A percentile compares a stretch with the other conserved stretches of the same genome.
Conservation (phyloP, 2,797 vertebrate species). For the Adrianichthys oophorus region DNA sequence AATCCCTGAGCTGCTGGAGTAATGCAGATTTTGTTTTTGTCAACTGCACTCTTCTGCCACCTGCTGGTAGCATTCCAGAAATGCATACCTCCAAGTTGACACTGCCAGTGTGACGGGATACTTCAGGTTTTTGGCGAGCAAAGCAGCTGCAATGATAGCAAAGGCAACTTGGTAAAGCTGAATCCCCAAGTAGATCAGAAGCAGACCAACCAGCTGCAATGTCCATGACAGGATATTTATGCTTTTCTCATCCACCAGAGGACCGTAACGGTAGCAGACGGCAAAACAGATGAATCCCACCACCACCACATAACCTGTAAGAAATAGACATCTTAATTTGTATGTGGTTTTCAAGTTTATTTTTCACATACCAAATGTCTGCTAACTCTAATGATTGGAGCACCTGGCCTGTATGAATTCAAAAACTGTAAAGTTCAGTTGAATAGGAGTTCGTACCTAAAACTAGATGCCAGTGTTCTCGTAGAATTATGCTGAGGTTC, state of each 20-base stretch:
- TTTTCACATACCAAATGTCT: no score
- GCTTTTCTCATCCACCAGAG: conserved; percentile 87
- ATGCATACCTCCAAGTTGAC: conserved; percentile 63
- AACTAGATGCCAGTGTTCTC: conserved; percentile 87
- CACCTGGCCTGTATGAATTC: no score
- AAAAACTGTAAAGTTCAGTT: no score
- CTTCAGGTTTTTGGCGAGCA: conserved; percentile 89
- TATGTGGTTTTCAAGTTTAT: no score
- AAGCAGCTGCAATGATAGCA: conserved; percentile 77
- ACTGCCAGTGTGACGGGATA: conserved; percentile 76
- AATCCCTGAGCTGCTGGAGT: neutral
- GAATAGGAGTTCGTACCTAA: conserved; percentile 73
- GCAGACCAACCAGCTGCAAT: conserved; percentile 89
- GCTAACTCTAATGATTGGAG: no score
- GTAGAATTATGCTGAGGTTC: conserved; percentile 88
- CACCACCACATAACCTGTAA: conserved; percentile 82
- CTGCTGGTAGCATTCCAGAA: conserved; percentile 33
- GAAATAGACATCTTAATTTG: neutral
- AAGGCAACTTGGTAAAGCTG: conserved; percentile 89
- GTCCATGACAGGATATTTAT: conserved; percentile 93
- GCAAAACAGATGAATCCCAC: conserved; percentile 91
- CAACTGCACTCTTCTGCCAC: conserved; percentile 31
- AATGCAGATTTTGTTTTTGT: neutral
- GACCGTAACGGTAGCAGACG: conserved; percentile 92
- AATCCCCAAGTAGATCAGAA: conserved; percentile 86